Conservation (phyloP, 2,888 invertebrate genomes). For the Anodontia alba region DNA sequence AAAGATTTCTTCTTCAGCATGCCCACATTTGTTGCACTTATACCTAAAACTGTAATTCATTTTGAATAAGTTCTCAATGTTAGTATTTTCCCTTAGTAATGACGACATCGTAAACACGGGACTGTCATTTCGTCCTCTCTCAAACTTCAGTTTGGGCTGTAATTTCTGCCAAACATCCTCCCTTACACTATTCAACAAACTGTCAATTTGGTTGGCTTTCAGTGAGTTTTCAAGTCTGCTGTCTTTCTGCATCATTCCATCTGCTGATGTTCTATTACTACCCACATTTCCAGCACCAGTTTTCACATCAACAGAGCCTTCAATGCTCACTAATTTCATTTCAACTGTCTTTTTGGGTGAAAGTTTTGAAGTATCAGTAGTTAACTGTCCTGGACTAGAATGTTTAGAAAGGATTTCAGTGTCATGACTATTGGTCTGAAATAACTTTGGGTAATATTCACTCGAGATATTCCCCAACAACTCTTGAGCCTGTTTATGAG, state of each 20-base stretch:
- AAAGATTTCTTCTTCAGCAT: constrained; percentile 66
- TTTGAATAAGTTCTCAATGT: constrained; percentile 70
- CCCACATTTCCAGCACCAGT: constrained; percentile 42
- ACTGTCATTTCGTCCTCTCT: constrained; percentile 80
- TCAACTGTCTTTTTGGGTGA: neutral
- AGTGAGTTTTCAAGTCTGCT: neutral
- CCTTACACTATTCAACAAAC: constrained; percentile 70
- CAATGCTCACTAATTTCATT: constrained; percentile 4
- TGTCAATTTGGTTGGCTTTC: constrained; percentile 9
- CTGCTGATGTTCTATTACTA: neutral
- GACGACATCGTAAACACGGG: constrained; percentile 81
- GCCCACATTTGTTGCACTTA: constrained; percentile 69
- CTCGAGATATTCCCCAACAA: constrained; percentile 34
- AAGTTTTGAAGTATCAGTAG: neutral
- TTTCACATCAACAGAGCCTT: constrained; percentile 27
- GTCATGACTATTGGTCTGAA: neutral
- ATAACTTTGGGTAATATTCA: neutral
- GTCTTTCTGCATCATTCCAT: neutral
- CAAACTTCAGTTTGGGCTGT: constrained; percentile 78
- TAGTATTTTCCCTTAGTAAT: constrained; percentile 68
- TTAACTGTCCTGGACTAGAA: neutral
- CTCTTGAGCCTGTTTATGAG: constrained; percentile 73
- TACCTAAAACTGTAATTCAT: constrained; percentile 72
- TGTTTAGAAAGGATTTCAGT: neutral
- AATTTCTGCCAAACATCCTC: constrained; percentile 77